phyloP scores from a whole-genome alignment of 2,888 invertebrate species.

The Saturnia pavonia region DNA sequence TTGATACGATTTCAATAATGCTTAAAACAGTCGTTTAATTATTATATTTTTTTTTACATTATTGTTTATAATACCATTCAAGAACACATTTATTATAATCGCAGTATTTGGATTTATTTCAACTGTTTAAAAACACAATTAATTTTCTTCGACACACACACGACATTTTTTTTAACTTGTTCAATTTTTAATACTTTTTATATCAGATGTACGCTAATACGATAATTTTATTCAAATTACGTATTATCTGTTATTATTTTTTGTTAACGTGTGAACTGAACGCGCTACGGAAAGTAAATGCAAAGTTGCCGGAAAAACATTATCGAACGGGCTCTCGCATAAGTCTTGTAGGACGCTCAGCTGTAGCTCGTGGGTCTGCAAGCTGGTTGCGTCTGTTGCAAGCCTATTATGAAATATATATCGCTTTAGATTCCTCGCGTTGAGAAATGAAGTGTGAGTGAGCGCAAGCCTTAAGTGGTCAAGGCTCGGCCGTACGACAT shows the following conservation, averaged over 20 bases:
- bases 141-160: not conserved
- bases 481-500: slow-evolving; percentile 59
- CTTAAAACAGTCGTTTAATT: too few relatives aligned
- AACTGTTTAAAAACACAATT: not conserved
- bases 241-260: not conserved
- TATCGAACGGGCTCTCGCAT: slow-evolving; percentile 1
- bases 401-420: slow-evolving; percentile 73
- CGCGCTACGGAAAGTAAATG: slow-evolving; percentile 14
- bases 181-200: not conserved
- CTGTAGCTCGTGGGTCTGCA: not conserved
- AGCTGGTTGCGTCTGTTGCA: slow-evolving; percentile 50
- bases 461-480: slow-evolving; percentile 74
- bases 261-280: slow-evolving; percentile 1
- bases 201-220: not conserved
- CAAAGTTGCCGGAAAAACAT: slow-evolving; percentile 20
- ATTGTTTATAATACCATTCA: too few relatives aligned
- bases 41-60: too few relatives aligned
- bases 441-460: slow-evolving; percentile 71
- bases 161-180: not conserved
- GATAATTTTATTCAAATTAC: not conserved
- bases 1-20: too few relatives aligned
- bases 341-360: not conserved
- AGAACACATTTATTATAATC: too few relatives aligned
- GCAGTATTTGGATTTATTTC: not conserved
- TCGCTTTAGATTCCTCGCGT: slow-evolving; percentile 71